phyloP scores from a whole-genome alignment of 2,797 vertebrate genomes.

The Valencia hispanica region DNA sequence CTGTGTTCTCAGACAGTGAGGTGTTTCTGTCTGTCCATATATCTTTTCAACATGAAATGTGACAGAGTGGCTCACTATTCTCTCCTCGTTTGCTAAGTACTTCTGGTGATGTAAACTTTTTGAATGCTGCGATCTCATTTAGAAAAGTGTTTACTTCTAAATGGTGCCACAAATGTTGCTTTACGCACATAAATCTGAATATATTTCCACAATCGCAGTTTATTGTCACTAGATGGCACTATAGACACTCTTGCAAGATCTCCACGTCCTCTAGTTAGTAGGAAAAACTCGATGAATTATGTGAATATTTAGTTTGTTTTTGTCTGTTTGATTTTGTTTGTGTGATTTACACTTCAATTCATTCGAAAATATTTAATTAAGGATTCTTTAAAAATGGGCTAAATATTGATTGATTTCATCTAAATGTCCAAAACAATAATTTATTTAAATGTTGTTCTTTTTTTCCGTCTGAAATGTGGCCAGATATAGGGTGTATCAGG shows the following conservation, averaged over 20 bases:
- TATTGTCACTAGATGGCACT: neutral
- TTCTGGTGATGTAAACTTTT: neutral
- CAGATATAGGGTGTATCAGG: constrained; percentile 55
- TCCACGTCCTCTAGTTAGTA: neutral
- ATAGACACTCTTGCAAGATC: neutral
- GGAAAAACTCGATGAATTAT: neutral
- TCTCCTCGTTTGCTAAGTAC: neutral
- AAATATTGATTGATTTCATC: neutral
- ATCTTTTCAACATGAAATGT: neutral
- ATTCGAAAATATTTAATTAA: neutral
- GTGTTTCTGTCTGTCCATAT: neutral
- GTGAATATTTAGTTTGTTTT: neutral
- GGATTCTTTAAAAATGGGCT: no score
- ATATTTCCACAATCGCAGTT: neutral
- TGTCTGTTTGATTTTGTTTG: neutral
- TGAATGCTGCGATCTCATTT: neutral
- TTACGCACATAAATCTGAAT: neutral
- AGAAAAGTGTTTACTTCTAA: neutral
- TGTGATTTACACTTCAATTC: neutral
- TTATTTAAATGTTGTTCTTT: neutral
- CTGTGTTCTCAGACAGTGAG: neutral
- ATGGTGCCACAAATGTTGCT: neutral
- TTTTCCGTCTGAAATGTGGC: constrained; percentile 52
- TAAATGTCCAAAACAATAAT: neutral
- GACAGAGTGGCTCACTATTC: neutral